phyloP scores from a whole-genome alignment of 2,113 vertebrate genomes.

The Tragelaphus imberbis region DNA sequence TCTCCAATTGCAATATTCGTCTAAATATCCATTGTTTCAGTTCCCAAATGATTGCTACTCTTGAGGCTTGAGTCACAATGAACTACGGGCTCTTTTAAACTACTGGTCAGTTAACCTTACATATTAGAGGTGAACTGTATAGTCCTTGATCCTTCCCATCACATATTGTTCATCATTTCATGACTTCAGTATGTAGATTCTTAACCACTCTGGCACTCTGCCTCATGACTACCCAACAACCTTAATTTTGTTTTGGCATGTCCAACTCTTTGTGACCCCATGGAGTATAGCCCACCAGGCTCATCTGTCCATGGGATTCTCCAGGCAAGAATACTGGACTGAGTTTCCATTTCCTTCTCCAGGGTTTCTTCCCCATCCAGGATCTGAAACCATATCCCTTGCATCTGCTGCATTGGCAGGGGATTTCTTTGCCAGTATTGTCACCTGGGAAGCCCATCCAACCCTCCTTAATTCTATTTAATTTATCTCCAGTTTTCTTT shows the following conservation, averaged over 20 bases:
- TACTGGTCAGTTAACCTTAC: not conserved
- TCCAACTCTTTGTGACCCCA: not conserved
- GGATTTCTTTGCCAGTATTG: not conserved
- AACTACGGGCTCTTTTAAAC: not conserved
- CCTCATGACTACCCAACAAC: not conserved
- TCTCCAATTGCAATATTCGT: not conserved
- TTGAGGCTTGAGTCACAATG: not conserved
- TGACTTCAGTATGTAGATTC: not conserved
- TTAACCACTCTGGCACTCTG: not conserved
- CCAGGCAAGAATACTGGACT: not conserved
- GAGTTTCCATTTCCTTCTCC: not conserved
- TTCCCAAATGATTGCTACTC: not conserved
- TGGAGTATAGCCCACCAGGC: not conserved
- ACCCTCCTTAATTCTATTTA: not conserved
- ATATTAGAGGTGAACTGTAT: not conserved
- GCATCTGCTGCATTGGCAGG: not conserved
- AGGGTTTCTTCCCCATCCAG: not conserved
- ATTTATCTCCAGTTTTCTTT: not conserved
- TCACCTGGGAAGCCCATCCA: not conserved
- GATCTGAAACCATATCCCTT: not conserved
- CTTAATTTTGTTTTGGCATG: not conserved
- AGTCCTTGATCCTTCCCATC: not conserved
- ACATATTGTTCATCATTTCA: not conserved
- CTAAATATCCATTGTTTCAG: not conserved
- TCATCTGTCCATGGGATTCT: not conserved